A percentile compares a stretch with the other conserved stretches of the same genome.
Conservation (phyloP, 2,888 invertebrate genomes). For the Strigamia maritima region DNA sequence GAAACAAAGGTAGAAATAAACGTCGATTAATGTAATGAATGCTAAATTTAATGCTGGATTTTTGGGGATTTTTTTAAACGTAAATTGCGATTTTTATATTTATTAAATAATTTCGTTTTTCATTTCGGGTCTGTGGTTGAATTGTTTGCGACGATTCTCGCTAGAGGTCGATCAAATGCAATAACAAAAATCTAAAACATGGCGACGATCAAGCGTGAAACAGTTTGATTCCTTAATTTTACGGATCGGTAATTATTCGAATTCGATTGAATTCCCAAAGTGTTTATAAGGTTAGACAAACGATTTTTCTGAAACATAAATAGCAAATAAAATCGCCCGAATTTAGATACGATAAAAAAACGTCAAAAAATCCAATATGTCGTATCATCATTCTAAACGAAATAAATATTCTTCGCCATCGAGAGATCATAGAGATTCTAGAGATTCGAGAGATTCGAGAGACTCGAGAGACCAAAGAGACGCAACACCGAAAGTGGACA, state of each 20-base stretch:
- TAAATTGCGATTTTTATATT: too few relatives aligned
- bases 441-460: background rate
- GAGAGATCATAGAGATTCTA: background rate
- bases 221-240: background rate
- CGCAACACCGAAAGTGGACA: slow-evolving; percentile 2
- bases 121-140: too few relatives aligned
- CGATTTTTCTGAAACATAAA: background rate
- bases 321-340: background rate
- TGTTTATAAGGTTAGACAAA: background rate
- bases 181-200: background rate
- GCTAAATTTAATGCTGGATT: background rate
- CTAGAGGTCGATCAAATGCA: background rate
- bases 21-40: too few relatives aligned
- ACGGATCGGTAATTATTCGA: slow-evolving; percentile 17
- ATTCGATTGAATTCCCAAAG: background rate
- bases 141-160: background rate
- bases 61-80: background rate
- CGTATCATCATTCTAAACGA: background rate
- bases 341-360: background rate
- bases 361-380: background rate
- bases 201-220: slow-evolving; percentile 16
- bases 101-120: too few relatives aligned
- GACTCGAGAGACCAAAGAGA: background rate
- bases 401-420: background rate
- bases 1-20: background rate